Percentiles rank a stretch among this genome's conserved stretches.
Evolutionary conservation across 2,797 vertebrate species (phyloP).

Genomic region (Sebastes diploproa): DNA sequence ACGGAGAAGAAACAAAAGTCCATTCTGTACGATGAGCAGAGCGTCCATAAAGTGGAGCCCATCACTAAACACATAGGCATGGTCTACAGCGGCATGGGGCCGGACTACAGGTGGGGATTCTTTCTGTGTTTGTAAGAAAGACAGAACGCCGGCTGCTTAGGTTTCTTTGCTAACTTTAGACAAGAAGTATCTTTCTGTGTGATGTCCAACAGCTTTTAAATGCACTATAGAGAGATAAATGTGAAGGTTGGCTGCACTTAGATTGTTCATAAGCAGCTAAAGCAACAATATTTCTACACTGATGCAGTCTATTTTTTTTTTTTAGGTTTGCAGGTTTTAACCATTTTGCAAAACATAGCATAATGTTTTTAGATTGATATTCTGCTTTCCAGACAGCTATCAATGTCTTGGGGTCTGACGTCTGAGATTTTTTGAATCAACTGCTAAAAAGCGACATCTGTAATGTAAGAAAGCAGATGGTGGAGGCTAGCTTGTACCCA

Average conservation of each 20-base stretch:
- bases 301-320: neutral
- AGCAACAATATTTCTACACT: neutral
- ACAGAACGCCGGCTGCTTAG: neutral
- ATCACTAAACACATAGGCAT: constrained; percentile 99
- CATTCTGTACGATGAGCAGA: constrained; percentile 97
- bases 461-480: neutral
- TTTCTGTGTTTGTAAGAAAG: neutral
- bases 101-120: constrained; percentile 92
- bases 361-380: neutral
- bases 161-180: neutral
- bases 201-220: neutral
- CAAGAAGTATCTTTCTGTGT: neutral
- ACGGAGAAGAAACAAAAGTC: constrained; percentile 99
- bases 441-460: neutral
- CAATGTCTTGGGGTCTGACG: neutral
- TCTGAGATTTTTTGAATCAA: neutral
- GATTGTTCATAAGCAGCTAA: neutral
- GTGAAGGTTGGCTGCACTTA: neutral
- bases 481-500: neutral
- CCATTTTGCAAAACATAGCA: neutral
- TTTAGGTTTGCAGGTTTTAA: neutral
- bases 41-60: constrained; percentile 98
- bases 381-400: neutral
- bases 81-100: constrained; percentile 99
- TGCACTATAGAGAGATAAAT: neutral